These are phyloP conservation scores for Gavialis gangeticus DNA, from an alignment of 2,113 vertebrate species.

Conservation along the genomic window DNA sequence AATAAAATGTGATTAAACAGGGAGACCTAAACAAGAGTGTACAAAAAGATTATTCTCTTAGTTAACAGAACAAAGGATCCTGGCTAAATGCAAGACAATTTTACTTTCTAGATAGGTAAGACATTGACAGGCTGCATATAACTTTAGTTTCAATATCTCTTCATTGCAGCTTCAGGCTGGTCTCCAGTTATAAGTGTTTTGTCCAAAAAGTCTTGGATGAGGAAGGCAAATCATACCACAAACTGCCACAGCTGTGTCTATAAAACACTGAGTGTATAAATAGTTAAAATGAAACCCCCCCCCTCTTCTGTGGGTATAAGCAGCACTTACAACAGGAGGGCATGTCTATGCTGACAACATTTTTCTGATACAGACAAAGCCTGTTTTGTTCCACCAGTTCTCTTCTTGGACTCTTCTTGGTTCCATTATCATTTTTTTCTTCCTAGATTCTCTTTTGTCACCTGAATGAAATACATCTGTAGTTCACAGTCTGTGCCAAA, in stretches of 20 bases:
- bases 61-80: slow-evolving; percentile 52
- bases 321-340: background rate
- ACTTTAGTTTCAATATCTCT: slow-evolving; percentile 13
- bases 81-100: background rate
- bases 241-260: background rate
- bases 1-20: slow-evolving; percentile 52
- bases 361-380: background rate
- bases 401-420: background rate
- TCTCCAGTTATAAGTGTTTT: too few species aligned
- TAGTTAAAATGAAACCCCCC: too few species aligned
- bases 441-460: background rate
- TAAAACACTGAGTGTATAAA: too few species aligned
- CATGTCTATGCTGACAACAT: background rate
- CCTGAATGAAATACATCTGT: background rate
- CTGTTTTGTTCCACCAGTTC: background rate
- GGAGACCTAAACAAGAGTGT: background rate
- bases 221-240: background rate
- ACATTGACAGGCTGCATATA: background rate
- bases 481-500: background rate
- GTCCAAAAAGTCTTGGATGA: too few species aligned
- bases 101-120: slow-evolving; percentile 29
- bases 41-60: slow-evolving; percentile 38
- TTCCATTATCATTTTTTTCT: background rate
- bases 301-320: background rate
- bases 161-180: background rate